These are phyloP conservation scores for Sebastes steindachneri DNA, from an alignment of 2,797 vertebrate species.

Conservation along the genomic window DNA sequence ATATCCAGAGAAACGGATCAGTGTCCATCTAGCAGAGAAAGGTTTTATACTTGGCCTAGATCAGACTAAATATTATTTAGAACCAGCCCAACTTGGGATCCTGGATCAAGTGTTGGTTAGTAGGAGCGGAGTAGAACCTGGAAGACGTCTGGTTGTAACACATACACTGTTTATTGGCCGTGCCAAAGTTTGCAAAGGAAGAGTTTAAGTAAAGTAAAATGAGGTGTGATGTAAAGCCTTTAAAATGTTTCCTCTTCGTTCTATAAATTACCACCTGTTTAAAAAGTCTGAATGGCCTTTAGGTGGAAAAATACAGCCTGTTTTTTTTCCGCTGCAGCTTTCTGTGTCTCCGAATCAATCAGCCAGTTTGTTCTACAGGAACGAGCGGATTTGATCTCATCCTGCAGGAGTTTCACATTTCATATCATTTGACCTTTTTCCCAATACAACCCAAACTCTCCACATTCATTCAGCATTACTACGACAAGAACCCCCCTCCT, in stretches of 20 bases:
- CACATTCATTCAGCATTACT: slow-evolving; percentile 1
- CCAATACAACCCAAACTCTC: not conserved
- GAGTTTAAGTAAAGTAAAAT: not conserved
- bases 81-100: not conserved
- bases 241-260: not conserved
- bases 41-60: not conserved
- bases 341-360: not conserved
- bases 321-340: not conserved
- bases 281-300: not conserved
- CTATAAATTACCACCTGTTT: slow-evolving; percentile 6
- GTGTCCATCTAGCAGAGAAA: not conserved
- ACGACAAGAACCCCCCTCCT: not conserved
- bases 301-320: not conserved
- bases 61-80: not conserved
- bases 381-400: not conserved
- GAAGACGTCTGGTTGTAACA: not conserved
- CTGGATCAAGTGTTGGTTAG: not conserved
- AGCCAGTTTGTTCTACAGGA: not conserved
- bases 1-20: not conserved
- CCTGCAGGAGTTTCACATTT: slow-evolving; percentile 18
- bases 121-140: not conserved
- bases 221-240: slow-evolving; percentile 5
- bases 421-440: slow-evolving; percentile 7
- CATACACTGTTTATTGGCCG: accelerated
- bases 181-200: not conserved